These are phyloP conservation scores for Mesocricetus auratus DNA, from an alignment of 2,113 vertebrate species.

Conservation along the genomic window DNA sequence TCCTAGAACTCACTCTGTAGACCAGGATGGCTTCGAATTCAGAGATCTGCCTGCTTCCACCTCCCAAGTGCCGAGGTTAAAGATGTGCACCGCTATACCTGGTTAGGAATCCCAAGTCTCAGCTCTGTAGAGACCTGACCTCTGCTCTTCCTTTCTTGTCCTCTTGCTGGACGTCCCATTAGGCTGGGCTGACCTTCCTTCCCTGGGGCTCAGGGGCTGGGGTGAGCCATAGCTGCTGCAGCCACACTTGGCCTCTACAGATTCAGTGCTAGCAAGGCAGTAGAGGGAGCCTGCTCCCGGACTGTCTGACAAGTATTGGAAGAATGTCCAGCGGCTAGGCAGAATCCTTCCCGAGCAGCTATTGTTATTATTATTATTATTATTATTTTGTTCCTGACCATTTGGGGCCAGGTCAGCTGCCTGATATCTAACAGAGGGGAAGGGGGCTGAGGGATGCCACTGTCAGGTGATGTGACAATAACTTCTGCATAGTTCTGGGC, in stretches of 20 bases:
- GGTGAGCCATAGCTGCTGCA: background rate
- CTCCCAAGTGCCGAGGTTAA: background rate
- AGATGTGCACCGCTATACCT: background rate
- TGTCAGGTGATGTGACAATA: background rate
- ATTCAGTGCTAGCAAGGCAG: background rate
- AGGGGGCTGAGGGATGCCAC: background rate
- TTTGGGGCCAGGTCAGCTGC: background rate
- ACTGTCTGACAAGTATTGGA: too few relatives aligned
- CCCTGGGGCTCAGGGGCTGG: background rate
- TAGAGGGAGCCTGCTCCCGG: background rate
- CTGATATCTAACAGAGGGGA: background rate
- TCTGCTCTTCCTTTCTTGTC: background rate
- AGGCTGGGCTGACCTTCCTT: background rate
- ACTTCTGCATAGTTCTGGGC: background rate
- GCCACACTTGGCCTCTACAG: background rate
- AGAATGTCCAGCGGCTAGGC: background rate
- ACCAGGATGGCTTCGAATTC: background rate
- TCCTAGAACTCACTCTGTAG: background rate
- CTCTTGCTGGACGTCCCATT: too few relatives aligned
- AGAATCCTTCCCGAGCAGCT: background rate
- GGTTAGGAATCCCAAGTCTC: background rate
- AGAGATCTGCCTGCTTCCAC: background rate
- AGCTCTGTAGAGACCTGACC: background rate
- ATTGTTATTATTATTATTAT: background rate
- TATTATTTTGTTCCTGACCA: background rate